Evolutionary conservation across 2,797 vertebrate species (phyloP), one percentile per base, ranked within the genome.

Genomic region (Enteromius argenteus): DNA sequence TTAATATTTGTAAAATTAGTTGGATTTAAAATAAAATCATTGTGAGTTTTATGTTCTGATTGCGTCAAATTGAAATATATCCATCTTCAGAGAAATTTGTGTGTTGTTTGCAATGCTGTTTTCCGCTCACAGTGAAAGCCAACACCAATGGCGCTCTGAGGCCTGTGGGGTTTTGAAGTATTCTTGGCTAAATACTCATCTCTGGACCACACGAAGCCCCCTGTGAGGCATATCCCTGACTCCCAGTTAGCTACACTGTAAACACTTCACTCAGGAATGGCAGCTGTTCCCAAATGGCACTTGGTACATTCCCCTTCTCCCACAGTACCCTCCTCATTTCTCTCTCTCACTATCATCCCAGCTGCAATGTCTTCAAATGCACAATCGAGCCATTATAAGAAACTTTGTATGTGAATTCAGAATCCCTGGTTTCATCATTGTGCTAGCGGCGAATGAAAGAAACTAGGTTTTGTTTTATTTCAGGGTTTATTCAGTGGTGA

Each of bases 241-340:
- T 74, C 79, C 74, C 85, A 27, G 81, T 87, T 90, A 87, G 79
- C 79, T 80, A 64, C 81, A 79, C 86, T 74, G 81, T 89, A 88
- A 89, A 89, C 86, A 84, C 83, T 86, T 86, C 80, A 81, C 73
- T 78, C 80, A 83, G 85, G 88, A 90, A 89, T 90, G 86, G 51
- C 88, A 88, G 89, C 88, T 90, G 88, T 88, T 88, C 80, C 69
- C 74, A 79, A 72, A 44, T 53, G 77, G 77, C 72, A 87, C 75
- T 83, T 56, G 6, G 69, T 81, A 81, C 77, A 84, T 78, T 78
- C 74, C n/a, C 44, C 51, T 78, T 46, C 67, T 64, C 19, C n/a
- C 44, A 56, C 19, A 73, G 42, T 51, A 49, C 42, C 27, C 46
- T 67, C 44, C 23, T 60, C 53, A 72, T 72, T 46, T 60, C 37